Evolutionary conservation across 2,797 vertebrate species (phyloP).

Genomic region (Microcaecilia unicolor): DNA sequence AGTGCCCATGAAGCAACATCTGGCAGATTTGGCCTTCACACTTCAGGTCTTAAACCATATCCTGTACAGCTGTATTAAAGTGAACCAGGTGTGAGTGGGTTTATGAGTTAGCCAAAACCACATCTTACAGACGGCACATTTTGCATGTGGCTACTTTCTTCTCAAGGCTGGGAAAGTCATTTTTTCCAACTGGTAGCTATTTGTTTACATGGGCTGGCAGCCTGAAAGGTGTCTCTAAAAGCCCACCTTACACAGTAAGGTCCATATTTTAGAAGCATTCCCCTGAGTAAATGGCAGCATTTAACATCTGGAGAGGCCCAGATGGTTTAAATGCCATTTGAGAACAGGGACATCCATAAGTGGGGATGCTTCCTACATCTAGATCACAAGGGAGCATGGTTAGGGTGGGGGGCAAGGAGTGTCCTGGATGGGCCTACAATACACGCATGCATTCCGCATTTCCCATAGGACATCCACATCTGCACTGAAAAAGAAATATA

Average conservation of each 20-base stretch:
- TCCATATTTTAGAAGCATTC: too few species aligned
- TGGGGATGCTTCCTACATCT: too few species aligned
- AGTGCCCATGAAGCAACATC: constrained; percentile 38
- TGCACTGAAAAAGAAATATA: too few species aligned
- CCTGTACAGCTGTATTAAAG: constrained; percentile 37
- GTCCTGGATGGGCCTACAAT: too few species aligned
- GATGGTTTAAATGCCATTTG: too few species aligned
- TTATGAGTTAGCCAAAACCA: constrained; percentile 57
- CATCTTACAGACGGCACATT: constrained; percentile 50
- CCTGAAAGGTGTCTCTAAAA: constrained; percentile 42
- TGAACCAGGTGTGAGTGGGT: constrained; percentile 59
- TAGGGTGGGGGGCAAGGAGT: too few species aligned
- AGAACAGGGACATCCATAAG: too few species aligned
- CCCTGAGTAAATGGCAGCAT: too few species aligned
- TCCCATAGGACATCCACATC: too few species aligned
- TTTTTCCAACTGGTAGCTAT: constrained; percentile 26
- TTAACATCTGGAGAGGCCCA: too few species aligned
- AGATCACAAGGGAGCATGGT: too few species aligned
- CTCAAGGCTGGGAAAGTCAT: constrained; percentile 22
- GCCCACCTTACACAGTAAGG: constrained; percentile 19
- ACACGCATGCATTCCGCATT: too few species aligned
- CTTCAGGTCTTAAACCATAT: constrained; percentile 45
- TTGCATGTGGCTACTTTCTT: constrained; percentile 41
- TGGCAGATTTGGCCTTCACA: constrained; percentile 31
- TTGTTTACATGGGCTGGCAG: constrained; percentile 50